Base-by-base conservation (phyloP, 2,797 vertebrate genomes). In the Mustela erminea region DNA sequence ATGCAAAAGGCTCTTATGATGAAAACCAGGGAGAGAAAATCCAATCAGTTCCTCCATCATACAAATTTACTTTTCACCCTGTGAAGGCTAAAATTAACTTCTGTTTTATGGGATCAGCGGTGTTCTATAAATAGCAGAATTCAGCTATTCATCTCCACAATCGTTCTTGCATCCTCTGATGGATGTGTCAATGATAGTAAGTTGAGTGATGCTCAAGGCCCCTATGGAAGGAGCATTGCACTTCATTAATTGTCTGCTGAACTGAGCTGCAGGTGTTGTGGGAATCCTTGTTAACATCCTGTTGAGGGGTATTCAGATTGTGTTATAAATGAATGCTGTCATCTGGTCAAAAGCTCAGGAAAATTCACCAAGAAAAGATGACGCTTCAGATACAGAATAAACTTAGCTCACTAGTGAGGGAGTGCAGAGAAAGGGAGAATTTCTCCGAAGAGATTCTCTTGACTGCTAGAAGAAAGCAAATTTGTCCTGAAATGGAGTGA, bases 71-170 rank as follows among this genome's bases (percentile, higher is more conserved):
- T 94, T 80, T 96, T 89, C 49, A 90, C 38, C 35, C 46, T 66
- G 35, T 90, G 58, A 89, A 95, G 70, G 52, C 86, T 89, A 89
- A 93, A 88, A 87, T 95, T 58, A 21, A 82, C 29, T 87, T 56
- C 35, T 66, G 7, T 75, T 96, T 85, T 52, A 80, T 75, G 35
- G 13, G 12, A n/a, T 82, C 49, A 35, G 35, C 3, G 2, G 29
- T 62, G 9, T 35, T 70, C 72, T 87, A 17, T 87, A 89, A 92
- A 87, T 64, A 89, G 25, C 12, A 27, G 41, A 85, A 38, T 43
- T 87, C 60, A 90, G 12, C 29, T 86, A 8, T 80, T 82, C 46
- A 74, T 94, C 38, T 84, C 64, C 46, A 66, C 9, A 80, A 6
- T n/a, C 35, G 7, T 93, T 88, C 43, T 86, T 87, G n/a, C 21